A percentile compares a stretch with the other conserved stretches of the same genome.
Conservation (phyloP, 2,113 vertebrate species). For the Coptodon rendalli region DNA sequence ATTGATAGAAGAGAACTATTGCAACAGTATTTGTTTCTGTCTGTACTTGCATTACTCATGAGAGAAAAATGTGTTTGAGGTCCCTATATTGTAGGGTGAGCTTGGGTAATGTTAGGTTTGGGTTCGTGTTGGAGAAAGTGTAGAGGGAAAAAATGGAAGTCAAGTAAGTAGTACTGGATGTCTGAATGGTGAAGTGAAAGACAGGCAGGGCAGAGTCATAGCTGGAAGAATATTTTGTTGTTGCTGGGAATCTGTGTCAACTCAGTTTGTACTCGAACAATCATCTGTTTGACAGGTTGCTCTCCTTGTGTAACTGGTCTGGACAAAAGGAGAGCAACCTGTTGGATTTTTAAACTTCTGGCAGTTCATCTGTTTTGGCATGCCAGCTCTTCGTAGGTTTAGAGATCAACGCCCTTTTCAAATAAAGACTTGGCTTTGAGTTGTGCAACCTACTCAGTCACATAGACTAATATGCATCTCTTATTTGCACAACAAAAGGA, state of each 20-base stretch:
- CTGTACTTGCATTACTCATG: neutral
- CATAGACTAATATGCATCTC: neutral
- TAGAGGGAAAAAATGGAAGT: neutral
- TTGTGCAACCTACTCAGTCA: neutral
- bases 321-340: neutral
- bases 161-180: neutral
- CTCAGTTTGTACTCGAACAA: neutral
- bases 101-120: neutral
- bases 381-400: neutral
- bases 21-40: neutral
- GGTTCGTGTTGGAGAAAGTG: neutral
- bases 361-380: neutral
- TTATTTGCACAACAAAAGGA: neutral
- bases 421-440: neutral
- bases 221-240: neutral
- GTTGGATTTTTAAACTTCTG: neutral
- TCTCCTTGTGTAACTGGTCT: slow-evolving; percentile 9
- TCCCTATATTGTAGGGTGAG: neutral
- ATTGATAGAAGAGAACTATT: neutral
- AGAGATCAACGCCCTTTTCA: neutral
- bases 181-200: neutral
- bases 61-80: neutral
- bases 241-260: neutral
- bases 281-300: neutral
- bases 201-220: neutral